Base-by-base conservation (phyloP, 1,140 invertebrate species). In the Pteromalus puparum region DNA sequence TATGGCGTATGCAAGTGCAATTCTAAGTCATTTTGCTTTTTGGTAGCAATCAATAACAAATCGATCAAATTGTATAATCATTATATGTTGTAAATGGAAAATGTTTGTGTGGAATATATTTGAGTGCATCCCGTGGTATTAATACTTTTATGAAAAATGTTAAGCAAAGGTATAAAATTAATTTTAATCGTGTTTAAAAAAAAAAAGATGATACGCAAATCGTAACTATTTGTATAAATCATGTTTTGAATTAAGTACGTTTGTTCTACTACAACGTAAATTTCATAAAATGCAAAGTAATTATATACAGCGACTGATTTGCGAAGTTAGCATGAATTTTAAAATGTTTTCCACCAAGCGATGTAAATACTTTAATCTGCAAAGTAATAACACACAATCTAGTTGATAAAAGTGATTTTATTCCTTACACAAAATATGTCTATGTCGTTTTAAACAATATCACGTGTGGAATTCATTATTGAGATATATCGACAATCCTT, bases 321-420 rank as follows among this genome's bases (percentile, higher is more conserved):
- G 15, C 15, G 5, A 61, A 61, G 53, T n/a, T 61, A 21, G 53
- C 15, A 21, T n/a, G 18, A 18, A 61, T 21, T 70, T 70, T 26
- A 68, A 42, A 26, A 68, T 24, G 6, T 68, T 70, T 26, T 70
- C 28, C 67, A 30, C 6, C 26, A 18, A 70, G 26, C 13, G 10
- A 6, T 70, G 67, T 70, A 70, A 28, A 70, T 70, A 70, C 26
- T 13, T 70, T 70, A 70, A 70, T 28, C 67, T 70, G 67, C 67
- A 70, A 7, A 70, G 3, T 70, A 70, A 28, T 67, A 70, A 70
- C 30, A 70, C 6, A 70, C 26, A 28, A 13, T 70, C 24, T 70
- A 70, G 26, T 70, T 61, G 18, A 21, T 70, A 70, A 70, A 26
- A 13, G 67, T 13, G 28, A 70, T 30, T 30, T 70, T 70, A 70